A percentile compares a stretch with the other conserved stretches of the same genome.
Conservation (phyloP, 1,140 invertebrate genomes). For the Psix sp. region DNA sequence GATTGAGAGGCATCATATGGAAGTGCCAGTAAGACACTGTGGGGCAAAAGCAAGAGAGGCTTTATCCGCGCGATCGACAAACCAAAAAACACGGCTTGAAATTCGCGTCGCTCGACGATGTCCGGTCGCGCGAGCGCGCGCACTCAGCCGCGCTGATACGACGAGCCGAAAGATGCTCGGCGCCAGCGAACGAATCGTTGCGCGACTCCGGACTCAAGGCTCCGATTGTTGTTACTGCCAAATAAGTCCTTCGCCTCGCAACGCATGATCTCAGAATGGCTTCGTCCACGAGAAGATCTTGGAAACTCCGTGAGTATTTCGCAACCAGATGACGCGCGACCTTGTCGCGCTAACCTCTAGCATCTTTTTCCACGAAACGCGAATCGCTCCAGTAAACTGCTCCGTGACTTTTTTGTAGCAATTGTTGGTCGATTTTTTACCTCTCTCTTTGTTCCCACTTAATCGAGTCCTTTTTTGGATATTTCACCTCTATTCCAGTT, state of each 20-base stretch:
- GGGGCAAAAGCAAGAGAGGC: slow-evolving; percentile 12
- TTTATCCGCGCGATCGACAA: neutral
- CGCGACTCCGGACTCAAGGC: slow-evolving; percentile 62
- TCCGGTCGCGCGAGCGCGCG: neutral
- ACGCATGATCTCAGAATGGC: slow-evolving; percentile 75
- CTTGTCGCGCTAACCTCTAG: too few relatives aligned
- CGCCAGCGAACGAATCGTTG: slow-evolving; percentile 63
- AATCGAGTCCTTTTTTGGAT: too few relatives aligned
- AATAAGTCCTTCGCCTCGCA: slow-evolving; percentile 72
- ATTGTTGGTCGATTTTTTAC: too few relatives aligned
- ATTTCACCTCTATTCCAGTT: too few relatives aligned
- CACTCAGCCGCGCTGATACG: neutral
- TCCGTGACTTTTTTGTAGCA: too few relatives aligned
- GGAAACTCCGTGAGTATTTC: slow-evolving; percentile 79
- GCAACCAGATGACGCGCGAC: too few relatives aligned
- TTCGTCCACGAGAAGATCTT: slow-evolving; percentile 80
- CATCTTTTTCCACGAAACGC: neutral
- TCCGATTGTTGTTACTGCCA: slow-evolving; percentile 71
- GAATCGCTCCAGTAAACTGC: too few relatives aligned
- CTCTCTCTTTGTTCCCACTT: too few relatives aligned
- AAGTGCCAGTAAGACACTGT: slow-evolving; percentile 9
- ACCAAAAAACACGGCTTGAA: neutral
- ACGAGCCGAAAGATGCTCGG: slow-evolving; percentile 27
- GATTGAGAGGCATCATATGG: slow-evolving; percentile 28
- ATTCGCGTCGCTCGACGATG: neutral